A percentile compares a stretch with the other conserved stretches of the same genome.
Conservation (phyloP, 2,797 vertebrate species). For the Eleutherodactylus coqui region DNA sequence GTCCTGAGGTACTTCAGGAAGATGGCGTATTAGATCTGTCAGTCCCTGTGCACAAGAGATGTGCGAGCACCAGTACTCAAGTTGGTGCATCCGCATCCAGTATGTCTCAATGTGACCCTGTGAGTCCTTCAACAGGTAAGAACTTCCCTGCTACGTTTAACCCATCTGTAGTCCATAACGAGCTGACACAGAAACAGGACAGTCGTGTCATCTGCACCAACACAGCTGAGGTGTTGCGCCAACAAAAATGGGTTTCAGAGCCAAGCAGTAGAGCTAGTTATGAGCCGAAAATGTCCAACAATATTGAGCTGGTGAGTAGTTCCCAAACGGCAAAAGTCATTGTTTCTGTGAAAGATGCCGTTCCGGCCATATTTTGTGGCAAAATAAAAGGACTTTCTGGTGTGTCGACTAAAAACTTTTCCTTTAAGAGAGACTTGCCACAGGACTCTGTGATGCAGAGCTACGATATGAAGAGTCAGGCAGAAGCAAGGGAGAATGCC, state of each 20-base stretch:
- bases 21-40: slow-evolving; percentile 91
- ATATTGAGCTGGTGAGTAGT: slow-evolving; percentile 87
- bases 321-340: slow-evolving; percentile 97
- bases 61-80: slow-evolving; percentile 66
- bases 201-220: slow-evolving; percentile 76
- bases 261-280: slow-evolving; percentile 72
- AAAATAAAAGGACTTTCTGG: slow-evolving; percentile 96
- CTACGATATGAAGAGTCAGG: slow-evolving; percentile 81
- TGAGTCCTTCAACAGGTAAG: slow-evolving; percentile 71
- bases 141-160: slow-evolving; percentile 71
- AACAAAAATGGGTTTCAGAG: slow-evolving; percentile 88
- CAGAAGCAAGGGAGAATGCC: slow-evolving; percentile 80
- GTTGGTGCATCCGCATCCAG: slow-evolving; percentile 59
- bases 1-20: slow-evolving; percentile 71
- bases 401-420: slow-evolving; percentile 98
- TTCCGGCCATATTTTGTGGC: slow-evolving; percentile 94
- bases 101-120: slow-evolving; percentile 65
- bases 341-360: slow-evolving; percentile 93
- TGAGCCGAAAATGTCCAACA: slow-evolving; percentile 77
- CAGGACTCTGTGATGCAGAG: slow-evolving; percentile 87
- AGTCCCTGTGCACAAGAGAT: slow-evolving; percentile 81
- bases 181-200: slow-evolving; percentile 77
- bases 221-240: slow-evolving; percentile 82
- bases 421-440: slow-evolving; percentile 90
- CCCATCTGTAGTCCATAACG: slow-evolving; percentile 66